Evolutionary conservation across 2,888 invertebrate genomes (phyloP), one percentile per base, ranked within the genome.

Genomic region (Sipha maydis): DNA sequence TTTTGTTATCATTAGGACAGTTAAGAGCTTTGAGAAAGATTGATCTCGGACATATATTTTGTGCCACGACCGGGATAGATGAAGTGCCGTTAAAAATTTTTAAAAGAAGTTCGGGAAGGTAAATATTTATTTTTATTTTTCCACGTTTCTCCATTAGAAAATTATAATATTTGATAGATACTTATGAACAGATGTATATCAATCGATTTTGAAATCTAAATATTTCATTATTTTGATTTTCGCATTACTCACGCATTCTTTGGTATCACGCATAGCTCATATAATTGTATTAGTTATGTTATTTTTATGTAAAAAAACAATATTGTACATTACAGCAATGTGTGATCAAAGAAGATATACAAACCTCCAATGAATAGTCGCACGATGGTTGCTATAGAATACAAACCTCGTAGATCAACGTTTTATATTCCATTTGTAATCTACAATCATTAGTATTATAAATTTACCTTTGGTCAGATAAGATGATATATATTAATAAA

Each of bases 31-130:
- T 80, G 28, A 41, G 9, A 41, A 28, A 80, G 1, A 28, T 80
- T 0, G 80, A 80, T 61, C 67, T 80, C 3, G 84, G 84, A 2
- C 84, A 84, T 19, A n/a, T 84, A 11, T 84, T 84, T 11, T 84
- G 84, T 76, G 84, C 56, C n/a, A 75, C 84, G 7, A 54, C 84
- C 17, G n/a, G n/a, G 19, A 61, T 84, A 21, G 11, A 38, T 0
- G 61, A 84, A 25, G 56, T 75, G 5, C 84, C 73, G n/a, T 21
- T 19, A 1, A 11, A 84, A 7, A n/a, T 61, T 56, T 84, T 56
- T 2, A 54, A n/a, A 4, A 9, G 31, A 28, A 28, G 0, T 11
- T 28, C n/a, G 25, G 3, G 3, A 19, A 54, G 54, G 78, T 78
- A 54, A 54, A 14, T 19, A 31, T 78, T 17, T 9, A 54, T 54